Evolutionary conservation across 2,113 vertebrate genomes (phyloP).

Genomic region (Notothenia rossii): DNA sequence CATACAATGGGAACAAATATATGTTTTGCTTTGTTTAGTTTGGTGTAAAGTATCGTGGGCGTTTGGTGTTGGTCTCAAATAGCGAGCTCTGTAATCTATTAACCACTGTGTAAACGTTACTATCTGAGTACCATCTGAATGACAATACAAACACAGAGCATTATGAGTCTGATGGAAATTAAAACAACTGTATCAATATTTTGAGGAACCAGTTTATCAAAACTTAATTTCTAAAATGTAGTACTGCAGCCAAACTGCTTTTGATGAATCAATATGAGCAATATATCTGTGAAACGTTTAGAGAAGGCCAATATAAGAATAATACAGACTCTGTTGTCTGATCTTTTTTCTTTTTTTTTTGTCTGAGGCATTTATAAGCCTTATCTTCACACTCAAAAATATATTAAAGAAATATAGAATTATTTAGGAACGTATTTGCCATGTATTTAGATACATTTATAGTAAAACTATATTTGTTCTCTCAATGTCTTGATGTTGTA

Average conservation of each 20-base stretch:
- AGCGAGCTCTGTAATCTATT: not conserved
- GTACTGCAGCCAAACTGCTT: no score
- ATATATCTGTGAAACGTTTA: not conserved
- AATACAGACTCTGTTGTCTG: not conserved
- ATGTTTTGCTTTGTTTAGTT: not conserved
- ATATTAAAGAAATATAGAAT: not conserved
- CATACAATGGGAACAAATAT: not conserved
- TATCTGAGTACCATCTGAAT: not conserved
- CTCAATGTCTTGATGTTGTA: not conserved
- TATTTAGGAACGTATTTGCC: not conserved
- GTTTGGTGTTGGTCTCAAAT: not conserved
- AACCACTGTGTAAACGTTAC: not conserved
- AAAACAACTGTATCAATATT: not conserved
- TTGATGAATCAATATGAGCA: not conserved
- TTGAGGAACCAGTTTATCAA: not conserved
- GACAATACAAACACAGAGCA: not conserved
- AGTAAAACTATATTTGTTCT: not conserved
- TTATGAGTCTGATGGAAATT: no score
- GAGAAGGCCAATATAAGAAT: not conserved
- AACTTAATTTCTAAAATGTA: not conserved
- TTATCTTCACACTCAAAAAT: not conserved
- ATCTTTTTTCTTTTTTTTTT: not conserved
- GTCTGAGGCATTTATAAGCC: not conserved
- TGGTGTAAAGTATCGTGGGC: not conserved
- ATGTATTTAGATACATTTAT: not conserved